Percentiles rank a stretch among this genome's conserved stretches.
phyloP scores from a whole-genome alignment of 2,888 invertebrate genomes.

The Deilephila elpenor region DNA sequence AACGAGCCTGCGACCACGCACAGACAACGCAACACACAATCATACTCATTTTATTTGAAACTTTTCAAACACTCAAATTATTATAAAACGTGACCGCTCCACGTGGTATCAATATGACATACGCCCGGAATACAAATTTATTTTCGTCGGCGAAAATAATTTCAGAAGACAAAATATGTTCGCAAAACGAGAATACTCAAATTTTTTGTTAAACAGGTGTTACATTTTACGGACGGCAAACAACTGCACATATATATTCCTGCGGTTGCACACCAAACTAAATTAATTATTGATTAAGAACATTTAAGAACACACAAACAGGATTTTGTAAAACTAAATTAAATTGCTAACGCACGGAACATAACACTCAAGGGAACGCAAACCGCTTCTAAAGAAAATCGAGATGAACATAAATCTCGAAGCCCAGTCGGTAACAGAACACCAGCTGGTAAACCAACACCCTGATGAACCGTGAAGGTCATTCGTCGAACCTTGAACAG shows the following conservation, averaged over 20 bases:
- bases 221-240: not conserved
- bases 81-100: not conserved
- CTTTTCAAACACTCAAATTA: not conserved
- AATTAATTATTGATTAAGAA: not conserved
- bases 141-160: not conserved
- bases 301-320: not conserved
- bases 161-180: not conserved
- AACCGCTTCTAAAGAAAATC: slow-evolving; percentile 28
- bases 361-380: slow-evolving; percentile 13
- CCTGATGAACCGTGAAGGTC: slow-evolving; percentile 63
- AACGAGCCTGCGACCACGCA: slow-evolving; percentile 27
- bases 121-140: not conserved
- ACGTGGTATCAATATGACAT: slow-evolving; percentile 15
- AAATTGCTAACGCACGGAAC: not conserved
- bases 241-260: not conserved
- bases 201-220: not conserved
- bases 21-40: slow-evolving; percentile 8
- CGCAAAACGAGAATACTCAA: not conserved
- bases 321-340: not conserved
- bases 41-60: not conserved
- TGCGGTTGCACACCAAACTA: not conserved
- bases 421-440: slow-evolving; percentile 36
- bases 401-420: slow-evolving; percentile 25
- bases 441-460: slow-evolving; percentile 63
- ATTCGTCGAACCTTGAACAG: slow-evolving; percentile 61